Percentiles rank a stretch among this genome's conserved stretches.
phyloP scores from a whole-genome alignment of 2,113 vertebrate species.

The Zonotrichia leucophrys region DNA sequence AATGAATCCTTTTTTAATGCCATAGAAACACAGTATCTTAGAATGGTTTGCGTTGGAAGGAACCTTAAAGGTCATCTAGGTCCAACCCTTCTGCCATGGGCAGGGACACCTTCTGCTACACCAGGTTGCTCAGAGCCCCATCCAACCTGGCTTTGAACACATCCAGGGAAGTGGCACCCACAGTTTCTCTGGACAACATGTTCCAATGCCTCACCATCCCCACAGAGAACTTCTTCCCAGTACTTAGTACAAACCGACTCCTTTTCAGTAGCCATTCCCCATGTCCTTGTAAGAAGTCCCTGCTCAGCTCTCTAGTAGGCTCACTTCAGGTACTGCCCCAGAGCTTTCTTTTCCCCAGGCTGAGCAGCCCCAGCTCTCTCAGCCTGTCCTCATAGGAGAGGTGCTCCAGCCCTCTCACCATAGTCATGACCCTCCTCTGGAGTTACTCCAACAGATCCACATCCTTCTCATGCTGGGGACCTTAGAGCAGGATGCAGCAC shows the following conservation, averaged over 20 bases:
- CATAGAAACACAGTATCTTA: not conserved
- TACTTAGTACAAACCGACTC: not conserved
- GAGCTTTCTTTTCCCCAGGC: not conserved
- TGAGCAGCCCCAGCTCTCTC: not conserved
- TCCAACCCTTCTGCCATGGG: not conserved
- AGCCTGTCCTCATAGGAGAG: not conserved
- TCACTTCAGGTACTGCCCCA: not conserved
- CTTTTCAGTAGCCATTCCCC: not conserved
- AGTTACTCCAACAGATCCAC: rapidly evolving
- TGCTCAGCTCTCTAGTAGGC: not conserved
- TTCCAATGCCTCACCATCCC: too few relatives aligned
- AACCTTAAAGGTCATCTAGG: not conserved
- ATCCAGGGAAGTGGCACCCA: not conserved
- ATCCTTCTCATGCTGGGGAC: not conserved
- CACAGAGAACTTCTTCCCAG: not conserved
- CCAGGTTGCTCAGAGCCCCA: not conserved
- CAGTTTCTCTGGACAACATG: not conserved
- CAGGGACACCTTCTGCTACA: not conserved
- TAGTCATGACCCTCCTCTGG: not conserved
- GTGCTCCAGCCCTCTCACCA: not conserved
- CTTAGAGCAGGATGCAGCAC: not conserved
- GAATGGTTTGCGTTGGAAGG: not conserved
- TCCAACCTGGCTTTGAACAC: not conserved
- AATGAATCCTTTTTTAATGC: not conserved
- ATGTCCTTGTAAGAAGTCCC: too few relatives aligned